These are phyloP conservation scores for Priocnemis perturbator DNA, from an alignment of 2,888 invertebrate species.

Conservation along the genomic window DNA sequence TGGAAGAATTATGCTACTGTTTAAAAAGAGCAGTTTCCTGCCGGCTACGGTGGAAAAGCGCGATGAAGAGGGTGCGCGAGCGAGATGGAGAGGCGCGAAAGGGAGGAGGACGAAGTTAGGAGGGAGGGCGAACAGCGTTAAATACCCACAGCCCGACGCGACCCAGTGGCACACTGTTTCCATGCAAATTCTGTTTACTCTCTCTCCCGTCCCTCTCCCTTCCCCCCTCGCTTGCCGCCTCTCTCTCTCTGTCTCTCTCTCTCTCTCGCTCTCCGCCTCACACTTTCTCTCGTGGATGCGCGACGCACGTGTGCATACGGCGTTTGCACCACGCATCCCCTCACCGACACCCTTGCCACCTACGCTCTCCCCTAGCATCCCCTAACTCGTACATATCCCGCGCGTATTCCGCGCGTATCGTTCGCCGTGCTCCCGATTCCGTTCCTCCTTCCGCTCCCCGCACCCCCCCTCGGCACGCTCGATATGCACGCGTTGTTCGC, in stretches of 20 bases:
- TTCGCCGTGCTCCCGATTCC: constrained; percentile 3
- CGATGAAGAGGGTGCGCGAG: constrained; percentile 13
- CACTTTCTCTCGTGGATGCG: constrained; percentile 31
- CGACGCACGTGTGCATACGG: constrained; percentile 58
- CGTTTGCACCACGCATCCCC: constrained; percentile 46
- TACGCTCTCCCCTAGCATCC: constrained; percentile 20
- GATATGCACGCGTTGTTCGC: not conserved
- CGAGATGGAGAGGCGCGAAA: constrained; percentile 31
- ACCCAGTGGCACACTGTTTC: constrained; percentile 74
- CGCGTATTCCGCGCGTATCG: not conserved
- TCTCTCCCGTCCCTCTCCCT: constrained; percentile 42
- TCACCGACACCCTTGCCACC: constrained; percentile 15
- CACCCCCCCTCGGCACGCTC: not conserved
- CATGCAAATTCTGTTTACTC: constrained; percentile 75
- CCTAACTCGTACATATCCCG: constrained; percentile 28
- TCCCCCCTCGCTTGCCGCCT: constrained; percentile 25
- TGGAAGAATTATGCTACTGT: constrained; percentile 63
- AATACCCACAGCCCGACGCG: constrained; percentile 64
- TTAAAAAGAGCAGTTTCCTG: constrained; percentile 63
- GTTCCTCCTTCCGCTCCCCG: not conserved
- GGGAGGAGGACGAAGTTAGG: constrained; percentile 31
- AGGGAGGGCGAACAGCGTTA: constrained; percentile 57
- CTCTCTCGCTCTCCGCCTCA: constrained; percentile 29
- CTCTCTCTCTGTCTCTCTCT: constrained; percentile 29
- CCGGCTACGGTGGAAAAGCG: constrained; percentile 29